Conservation (phyloP, 2,888 invertebrate genomes). For the Drosophila stalkeri region DNA sequence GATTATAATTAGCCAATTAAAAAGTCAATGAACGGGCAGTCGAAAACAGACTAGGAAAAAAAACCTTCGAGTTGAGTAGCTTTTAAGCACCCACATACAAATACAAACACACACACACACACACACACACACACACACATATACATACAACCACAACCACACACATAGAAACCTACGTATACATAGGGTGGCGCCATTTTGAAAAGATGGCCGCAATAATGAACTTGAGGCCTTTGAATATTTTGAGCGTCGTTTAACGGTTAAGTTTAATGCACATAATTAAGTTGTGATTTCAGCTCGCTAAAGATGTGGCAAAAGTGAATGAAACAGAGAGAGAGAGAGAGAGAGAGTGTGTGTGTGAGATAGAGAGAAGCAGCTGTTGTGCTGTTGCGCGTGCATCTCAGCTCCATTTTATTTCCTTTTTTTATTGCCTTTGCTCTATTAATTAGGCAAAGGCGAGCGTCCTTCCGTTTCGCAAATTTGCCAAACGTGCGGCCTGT, state of each 20-base stretch:
- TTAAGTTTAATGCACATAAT: slow-evolving; percentile 42
- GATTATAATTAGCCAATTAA: slow-evolving; percentile 43
- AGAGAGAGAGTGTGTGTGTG: neutral
- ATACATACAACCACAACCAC: too few relatives aligned
- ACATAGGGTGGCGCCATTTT: slow-evolving; percentile 3
- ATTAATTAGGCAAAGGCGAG: slow-evolving; percentile 58
- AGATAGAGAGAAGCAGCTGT: neutral
- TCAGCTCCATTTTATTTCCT: slow-evolving; percentile 15
- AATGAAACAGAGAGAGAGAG: neutral
- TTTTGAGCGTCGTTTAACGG: slow-evolving; percentile 21
- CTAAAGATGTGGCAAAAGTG: slow-evolving; percentile 1
- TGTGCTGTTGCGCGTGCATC: neutral
- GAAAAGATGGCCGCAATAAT: slow-evolving; percentile 26
- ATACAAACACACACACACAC: neutral
- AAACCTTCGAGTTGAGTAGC: slow-evolving; percentile 31
- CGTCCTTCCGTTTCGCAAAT: slow-evolving; percentile 56
- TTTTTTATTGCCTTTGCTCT: slow-evolving; percentile 27
- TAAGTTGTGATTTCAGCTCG: slow-evolving; percentile 10
- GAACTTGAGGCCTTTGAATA: slow-evolving; percentile 42
- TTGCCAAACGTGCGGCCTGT: slow-evolving; percentile 51
- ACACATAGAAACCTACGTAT: neutral
- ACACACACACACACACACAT: neutral
- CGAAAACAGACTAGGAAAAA: slow-evolving; percentile 15
- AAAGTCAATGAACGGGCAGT: slow-evolving; percentile 58
- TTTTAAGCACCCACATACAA: neutral